phyloP scores from a whole-genome alignment of 2,797 vertebrate species.

The Petrocephalus schoutedeni region DNA sequence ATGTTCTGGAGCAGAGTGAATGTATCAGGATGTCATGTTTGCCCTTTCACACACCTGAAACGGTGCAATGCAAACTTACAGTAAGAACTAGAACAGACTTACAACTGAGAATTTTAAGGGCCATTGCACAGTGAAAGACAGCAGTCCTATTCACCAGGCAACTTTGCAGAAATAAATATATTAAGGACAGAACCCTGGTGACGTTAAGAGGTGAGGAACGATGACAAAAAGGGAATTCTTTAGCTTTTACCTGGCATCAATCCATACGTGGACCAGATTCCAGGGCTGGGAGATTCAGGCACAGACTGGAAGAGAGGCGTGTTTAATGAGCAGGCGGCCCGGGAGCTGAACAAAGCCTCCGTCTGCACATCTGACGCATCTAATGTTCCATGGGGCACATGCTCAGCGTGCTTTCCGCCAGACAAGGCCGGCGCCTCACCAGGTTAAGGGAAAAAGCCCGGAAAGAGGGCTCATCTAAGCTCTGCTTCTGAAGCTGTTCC shows the following conservation, averaged over 20 bases:
- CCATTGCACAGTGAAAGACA: background rate
- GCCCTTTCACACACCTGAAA: background rate
- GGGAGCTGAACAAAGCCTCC: background rate
- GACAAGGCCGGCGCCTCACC: constrained; percentile 57
- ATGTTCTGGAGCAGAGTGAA: background rate
- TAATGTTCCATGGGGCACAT: background rate
- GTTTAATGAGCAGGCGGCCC: background rate
- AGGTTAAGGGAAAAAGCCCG: constrained; percentile 65
- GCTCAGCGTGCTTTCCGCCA: background rate
- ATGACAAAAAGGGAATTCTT: background rate
- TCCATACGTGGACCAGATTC: constrained; percentile 78
- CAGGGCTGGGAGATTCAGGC: constrained; percentile 72
- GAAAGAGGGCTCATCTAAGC: constrained; percentile 71
- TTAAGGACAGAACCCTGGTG: background rate
- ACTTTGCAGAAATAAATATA: background rate
- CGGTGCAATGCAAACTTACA: background rate
- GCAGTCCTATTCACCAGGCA: background rate
- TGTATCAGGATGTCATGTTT: background rate
- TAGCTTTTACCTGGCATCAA: constrained; percentile 77
- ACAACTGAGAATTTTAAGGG: background rate
- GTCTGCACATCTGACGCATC: background rate
- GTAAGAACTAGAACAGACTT: background rate
- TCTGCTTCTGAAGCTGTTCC: constrained; percentile 76
- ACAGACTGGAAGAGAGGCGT: constrained; percentile 64
- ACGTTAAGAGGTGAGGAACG: background rate